Evolutionary conservation across 2,888 invertebrate species (phyloP).

Genomic region (Agrypnus murinus): DNA sequence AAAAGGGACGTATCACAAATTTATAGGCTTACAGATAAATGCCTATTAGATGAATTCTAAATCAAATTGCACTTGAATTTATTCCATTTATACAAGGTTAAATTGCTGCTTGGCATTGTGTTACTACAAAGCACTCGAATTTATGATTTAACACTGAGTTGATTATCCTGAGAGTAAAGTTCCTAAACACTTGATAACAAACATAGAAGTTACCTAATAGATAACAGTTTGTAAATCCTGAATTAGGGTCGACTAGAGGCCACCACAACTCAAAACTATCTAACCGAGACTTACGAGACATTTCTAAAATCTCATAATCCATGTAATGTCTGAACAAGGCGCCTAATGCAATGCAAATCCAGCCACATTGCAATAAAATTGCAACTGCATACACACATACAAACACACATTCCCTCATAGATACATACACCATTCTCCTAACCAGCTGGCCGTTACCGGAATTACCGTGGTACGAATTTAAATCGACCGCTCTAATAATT

Average conservation of each 20-base stretch:
- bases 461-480: conserved; percentile 29
- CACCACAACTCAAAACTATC: conserved; percentile 46
- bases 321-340: conserved; percentile 49
- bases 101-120: no score
- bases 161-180: background rate
- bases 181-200: conserved; percentile 33
- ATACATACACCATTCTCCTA: conserved; percentile 4
- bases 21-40: no score
- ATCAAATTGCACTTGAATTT: no score
- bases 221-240: conserved; percentile 47
- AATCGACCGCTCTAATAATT: conserved; percentile 22
- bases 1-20: no score
- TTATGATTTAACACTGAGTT: no score
- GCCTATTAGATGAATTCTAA: no score
- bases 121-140: no score
- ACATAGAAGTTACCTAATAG: conserved; percentile 35
- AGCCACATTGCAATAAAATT: conserved; percentile 45
- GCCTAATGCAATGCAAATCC: conserved; percentile 54
- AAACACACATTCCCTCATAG: no score
- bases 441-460: conserved; percentile 37
- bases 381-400: conserved; percentile 27
- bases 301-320: conserved; percentile 53
- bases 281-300: conserved; percentile 46
- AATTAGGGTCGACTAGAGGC: conserved; percentile 41
- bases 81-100: no score